Evolutionary conservation across 2,888 invertebrate species (phyloP).

Genomic region (Acholoe squamosa): DNA sequence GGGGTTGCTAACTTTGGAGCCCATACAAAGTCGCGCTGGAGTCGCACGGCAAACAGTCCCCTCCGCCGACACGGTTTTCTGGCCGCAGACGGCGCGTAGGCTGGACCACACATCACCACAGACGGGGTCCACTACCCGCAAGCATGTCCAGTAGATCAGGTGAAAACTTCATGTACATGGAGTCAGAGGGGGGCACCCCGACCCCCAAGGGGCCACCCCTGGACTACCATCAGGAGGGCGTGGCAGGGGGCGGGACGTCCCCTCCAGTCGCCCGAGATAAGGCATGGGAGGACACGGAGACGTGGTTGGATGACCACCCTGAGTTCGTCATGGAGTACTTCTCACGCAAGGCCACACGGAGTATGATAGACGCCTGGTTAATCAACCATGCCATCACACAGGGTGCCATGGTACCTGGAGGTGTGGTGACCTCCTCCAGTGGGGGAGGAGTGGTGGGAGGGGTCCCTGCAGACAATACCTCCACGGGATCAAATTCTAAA

Average conservation of each 20-base stretch:
- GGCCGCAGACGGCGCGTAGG: conserved; percentile 2
- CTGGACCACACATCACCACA: neutral
- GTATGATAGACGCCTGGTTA: conserved; percentile 96
- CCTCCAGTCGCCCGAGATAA: neutral
- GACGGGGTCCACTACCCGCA: neutral
- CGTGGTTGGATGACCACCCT: conserved; percentile 98
- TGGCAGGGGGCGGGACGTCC: neutral
- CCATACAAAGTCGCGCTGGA: neutral
- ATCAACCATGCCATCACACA: conserved; percentile 84
- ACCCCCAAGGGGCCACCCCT: neutral
- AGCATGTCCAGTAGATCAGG: neutral
- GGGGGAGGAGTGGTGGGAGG: conserved; percentile 65
- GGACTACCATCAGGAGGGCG: neutral
- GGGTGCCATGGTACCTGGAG: conserved; percentile 1
- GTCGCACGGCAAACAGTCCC: conserved; percentile 17
- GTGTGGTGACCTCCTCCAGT: conserved; percentile 70
- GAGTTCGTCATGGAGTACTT: conserved; percentile 98
- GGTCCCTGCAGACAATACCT: conserved; percentile 73
- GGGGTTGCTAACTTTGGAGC: too few relatives aligned
- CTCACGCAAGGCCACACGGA: conserved; percentile 93
- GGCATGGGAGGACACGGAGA: conserved; percentile 87
- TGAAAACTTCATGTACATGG: neutral
- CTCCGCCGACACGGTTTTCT: conserved; percentile 3
- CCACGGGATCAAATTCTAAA: conserved; percentile 85
- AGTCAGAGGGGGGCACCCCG: neutral